phyloP scores from a whole-genome alignment of 92 coral and sea anemone genomes.

The Parazoanthus swiftii region DNA sequence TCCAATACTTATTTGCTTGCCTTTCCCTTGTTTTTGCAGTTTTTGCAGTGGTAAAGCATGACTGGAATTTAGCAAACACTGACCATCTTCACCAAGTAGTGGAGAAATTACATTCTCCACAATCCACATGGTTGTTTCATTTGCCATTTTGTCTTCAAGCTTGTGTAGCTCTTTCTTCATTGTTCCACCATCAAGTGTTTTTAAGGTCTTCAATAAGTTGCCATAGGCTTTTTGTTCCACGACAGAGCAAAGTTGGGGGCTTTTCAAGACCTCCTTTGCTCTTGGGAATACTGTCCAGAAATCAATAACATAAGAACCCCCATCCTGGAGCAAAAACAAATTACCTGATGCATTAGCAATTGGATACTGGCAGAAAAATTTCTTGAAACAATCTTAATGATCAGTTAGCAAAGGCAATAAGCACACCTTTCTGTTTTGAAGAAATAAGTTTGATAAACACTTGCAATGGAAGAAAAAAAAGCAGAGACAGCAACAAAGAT shows the following conservation, averaged over 20 bases:
- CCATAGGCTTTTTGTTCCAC: not conserved
- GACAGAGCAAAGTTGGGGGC: not conserved
- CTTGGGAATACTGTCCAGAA: not conserved
- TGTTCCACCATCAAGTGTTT: not conserved
- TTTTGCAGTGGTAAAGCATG: not conserved
- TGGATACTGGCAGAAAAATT: too few relatives aligned
- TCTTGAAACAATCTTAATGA: too few relatives aligned
- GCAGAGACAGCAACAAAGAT: too few relatives aligned
- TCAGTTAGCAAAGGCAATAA: too few relatives aligned
- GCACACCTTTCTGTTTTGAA: too few relatives aligned
- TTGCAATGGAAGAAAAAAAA: too few relatives aligned
- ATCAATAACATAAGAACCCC: not conserved
- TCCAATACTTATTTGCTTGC: not conserved
- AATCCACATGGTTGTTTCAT: not conserved
- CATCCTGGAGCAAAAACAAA: not conserved
- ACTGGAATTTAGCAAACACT: not conserved
- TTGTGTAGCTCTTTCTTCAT: not conserved
- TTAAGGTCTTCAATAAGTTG: not conserved
- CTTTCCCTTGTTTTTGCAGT: not conserved
- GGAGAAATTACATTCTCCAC: conserved; percentile 10
- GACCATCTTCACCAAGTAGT: conserved; percentile 15
- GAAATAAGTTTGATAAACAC: too few relatives aligned
- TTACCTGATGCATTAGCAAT: too few relatives aligned
- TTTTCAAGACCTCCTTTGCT: not conserved
- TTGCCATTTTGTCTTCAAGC: not conserved